Base-by-base conservation (phyloP, 2,888 invertebrate species). In the Sesia apiformis region DNA sequence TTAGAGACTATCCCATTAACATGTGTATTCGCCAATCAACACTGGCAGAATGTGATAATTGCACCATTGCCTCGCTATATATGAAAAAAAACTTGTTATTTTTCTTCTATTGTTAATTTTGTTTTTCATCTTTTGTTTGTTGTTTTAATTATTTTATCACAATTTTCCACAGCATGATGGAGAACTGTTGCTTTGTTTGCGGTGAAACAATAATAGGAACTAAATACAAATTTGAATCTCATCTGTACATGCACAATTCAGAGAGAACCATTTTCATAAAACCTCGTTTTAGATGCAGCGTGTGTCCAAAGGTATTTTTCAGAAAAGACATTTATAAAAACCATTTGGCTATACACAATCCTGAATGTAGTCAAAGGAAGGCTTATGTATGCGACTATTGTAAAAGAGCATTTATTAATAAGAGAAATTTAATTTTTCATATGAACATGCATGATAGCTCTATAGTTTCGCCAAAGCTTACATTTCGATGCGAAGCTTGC, bases 351-450 rank as follows among this genome's bases (percentile, higher is more conserved):
- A 58, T 60, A 0, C 81, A 81, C 55, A 63, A 62, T 6, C 70
- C 68, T 3, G 58, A 38, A 51, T 54, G 42, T 54, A 4, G 38
- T 52, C 52, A 7, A 52, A 49, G 41, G 7, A 76, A 72, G 55
- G 52, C 56, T 0, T 75, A 61, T 51, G 58, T 64, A 0, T 85
- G 85, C 5, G 83, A 84, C 38, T 67, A 82, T 4, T 85, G 85
- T 5, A 77, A 72, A 1, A 69, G 83, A 0, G 61, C 66, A 1
- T 85, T 81, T 6, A 67, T 73, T 0, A 76, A 74, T 6, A 85
- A 83, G 62, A 63, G 74, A 0, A 84, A 81, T 53, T 57, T 85
- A 3, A 65, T 80, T 0, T 56, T 57, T 0, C 85, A 85, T 54
- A 40, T 85, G 0, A 69, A 66, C 49, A 61, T 82, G 0, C 85